Conservation (phyloP, 2,113 vertebrate genomes). For the Campylomormyrus numenius region DNA sequence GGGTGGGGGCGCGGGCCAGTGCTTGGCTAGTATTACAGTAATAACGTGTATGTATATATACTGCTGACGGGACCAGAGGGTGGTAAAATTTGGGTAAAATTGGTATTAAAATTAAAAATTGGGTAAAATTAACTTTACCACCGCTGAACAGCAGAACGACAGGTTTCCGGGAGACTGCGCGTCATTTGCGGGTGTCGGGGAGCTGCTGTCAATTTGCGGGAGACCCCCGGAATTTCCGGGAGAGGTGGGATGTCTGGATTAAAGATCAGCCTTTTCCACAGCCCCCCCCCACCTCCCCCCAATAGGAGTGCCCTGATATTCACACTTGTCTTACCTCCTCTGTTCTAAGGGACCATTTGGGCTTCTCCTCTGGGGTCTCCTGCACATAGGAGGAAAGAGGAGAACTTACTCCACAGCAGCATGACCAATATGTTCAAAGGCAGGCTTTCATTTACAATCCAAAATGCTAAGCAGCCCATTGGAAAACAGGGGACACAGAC, state of each 20-base stretch:
- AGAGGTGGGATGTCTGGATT: neutral
- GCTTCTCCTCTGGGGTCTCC: conserved; percentile 29
- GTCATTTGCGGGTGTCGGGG: neutral
- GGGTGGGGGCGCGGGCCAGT: no score
- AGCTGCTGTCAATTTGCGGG: neutral
- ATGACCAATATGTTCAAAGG: neutral
- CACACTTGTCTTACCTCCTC: conserved; percentile 20
- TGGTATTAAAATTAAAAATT: no score
- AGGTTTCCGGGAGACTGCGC: neutral
- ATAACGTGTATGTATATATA: neutral
- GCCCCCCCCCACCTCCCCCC: neutral
- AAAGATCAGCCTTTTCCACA: neutral
- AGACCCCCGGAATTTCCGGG: no score
- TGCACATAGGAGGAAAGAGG: neutral
- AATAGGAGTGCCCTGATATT: neutral
- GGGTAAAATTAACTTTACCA: no score
- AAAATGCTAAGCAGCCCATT: neutral
- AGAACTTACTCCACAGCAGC: neutral
- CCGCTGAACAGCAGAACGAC: no score
- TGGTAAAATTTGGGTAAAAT: no score
- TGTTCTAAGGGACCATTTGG: conserved; percentile 29
- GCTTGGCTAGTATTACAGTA: neutral
- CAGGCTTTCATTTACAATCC: neutral
- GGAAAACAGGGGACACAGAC: neutral
- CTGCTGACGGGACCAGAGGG: no score